A percentile compares a stretch with the other conserved stretches of the same genome.
Evolutionary conservation across 2,797 vertebrate genomes (phyloP).

Genomic region (Lates japonicus): DNA sequence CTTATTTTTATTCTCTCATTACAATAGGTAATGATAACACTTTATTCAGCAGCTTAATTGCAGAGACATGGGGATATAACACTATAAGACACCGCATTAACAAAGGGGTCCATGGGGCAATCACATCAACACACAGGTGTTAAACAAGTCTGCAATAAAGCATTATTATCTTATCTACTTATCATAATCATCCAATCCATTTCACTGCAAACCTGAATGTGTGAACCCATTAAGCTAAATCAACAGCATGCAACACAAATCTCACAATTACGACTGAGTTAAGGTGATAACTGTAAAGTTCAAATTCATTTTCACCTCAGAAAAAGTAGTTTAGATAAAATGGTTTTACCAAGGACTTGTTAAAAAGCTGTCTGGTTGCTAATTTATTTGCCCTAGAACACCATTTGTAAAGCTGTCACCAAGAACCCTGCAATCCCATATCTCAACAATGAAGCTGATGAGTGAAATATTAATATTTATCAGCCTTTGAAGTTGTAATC

Average conservation of each 20-base stretch:
- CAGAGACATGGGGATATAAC: slow-evolving; percentile 12
- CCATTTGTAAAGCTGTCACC: slow-evolving; percentile 6
- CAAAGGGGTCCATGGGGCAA: slow-evolving; percentile 18
- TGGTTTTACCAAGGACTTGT: slow-evolving; percentile 1
- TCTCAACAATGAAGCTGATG: background rate
- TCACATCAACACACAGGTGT: slow-evolving; percentile 5
- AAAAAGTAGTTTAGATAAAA: slow-evolving; percentile 3
- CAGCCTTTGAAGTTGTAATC: background rate
- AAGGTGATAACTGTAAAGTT: background rate
- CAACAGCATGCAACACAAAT: background rate
- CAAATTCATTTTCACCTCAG: background rate
- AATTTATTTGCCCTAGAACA: background rate
- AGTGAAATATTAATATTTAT: slow-evolving; percentile 12
- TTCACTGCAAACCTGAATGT: background rate
- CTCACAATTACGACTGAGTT: background rate
- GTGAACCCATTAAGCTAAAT: background rate
- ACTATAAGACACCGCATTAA: slow-evolving; percentile 16
- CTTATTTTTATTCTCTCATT: slow-evolving; percentile 14
- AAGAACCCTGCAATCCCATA: background rate
- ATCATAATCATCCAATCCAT: background rate
- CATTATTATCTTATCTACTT: slow-evolving; percentile 11
- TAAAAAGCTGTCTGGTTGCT: background rate
- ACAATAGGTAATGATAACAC: slow-evolving; percentile 19
- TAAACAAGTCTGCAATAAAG: slow-evolving; percentile 13
- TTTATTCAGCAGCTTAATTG: slow-evolving; percentile 32